Conservation (phyloP, 2,888 invertebrate species). For the Xestia ashworthii region DNA sequence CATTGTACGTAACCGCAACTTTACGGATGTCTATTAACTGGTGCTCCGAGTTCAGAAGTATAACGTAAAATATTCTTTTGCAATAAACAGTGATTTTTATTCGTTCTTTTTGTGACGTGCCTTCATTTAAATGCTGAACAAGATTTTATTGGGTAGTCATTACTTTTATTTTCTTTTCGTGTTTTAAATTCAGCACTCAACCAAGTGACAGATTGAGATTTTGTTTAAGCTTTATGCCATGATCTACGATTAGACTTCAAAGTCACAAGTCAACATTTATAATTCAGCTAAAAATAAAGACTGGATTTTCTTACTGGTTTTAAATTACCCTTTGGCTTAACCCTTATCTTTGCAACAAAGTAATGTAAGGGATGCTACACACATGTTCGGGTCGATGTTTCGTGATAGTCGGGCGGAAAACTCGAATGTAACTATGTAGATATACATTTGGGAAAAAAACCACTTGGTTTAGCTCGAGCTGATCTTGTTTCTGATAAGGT, state of each 20-base stretch:
- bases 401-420: neutral
- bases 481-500: neutral
- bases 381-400: neutral
- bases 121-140: slow-evolving; percentile 26
- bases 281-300: slow-evolving; percentile 14
- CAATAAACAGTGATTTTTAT: slow-evolving; percentile 42
- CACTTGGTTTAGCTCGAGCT: neutral
- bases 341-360: slow-evolving; percentile 48
- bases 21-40: slow-evolving; percentile 61
- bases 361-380: slow-evolving; percentile 21
- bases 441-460: neutral
- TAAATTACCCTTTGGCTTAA: slow-evolving; percentile 55
- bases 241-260: slow-evolving; percentile 13
- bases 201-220: slow-evolving; percentile 1
- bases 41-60: slow-evolving; percentile 55
- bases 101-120: slow-evolving; percentile 17
- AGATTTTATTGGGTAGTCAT: slow-evolving; percentile 22
- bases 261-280: neutral
- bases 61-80: slow-evolving; percentile 43
- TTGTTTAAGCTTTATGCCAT: neutral
- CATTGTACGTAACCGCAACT: slow-evolving; percentile 43
- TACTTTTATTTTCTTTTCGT: slow-evolving; percentile 10
- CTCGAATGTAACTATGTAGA: no score
- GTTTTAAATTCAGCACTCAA: slow-evolving; percentile 2
- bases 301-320: slow-evolving; percentile 14